Conservation (phyloP, 2,113 vertebrate genomes). For the Perca fluviatilis region DNA sequence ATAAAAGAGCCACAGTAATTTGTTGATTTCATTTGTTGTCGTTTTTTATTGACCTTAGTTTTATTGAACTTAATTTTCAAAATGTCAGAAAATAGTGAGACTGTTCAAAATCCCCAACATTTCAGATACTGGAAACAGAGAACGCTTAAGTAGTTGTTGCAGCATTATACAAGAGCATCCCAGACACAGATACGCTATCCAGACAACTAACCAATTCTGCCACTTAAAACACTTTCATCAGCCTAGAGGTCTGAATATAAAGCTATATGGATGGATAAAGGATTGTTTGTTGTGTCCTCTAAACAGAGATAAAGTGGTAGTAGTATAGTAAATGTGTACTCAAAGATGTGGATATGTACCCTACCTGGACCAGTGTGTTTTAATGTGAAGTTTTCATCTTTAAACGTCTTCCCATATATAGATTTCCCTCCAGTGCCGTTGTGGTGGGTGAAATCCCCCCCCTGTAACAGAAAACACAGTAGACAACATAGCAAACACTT, state of each 20-base stretch:
- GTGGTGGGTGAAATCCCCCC: conserved; percentile 94
- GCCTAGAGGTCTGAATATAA: too few species aligned
- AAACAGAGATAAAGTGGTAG: background rate
- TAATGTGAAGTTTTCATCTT: conserved; percentile 94
- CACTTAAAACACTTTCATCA: too few species aligned
- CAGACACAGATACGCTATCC: background rate
- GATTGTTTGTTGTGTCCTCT: background rate
- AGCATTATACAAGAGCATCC: background rate
- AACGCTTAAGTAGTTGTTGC: background rate
- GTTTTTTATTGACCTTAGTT: background rate
- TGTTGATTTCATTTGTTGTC: background rate
- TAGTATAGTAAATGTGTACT: background rate
- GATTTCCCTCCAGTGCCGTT: conserved; percentile 97
- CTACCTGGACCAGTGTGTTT: conserved; percentile 92
- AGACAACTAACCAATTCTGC: background rate
- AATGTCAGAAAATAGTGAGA: background rate
- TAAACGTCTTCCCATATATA: conserved; percentile 94
- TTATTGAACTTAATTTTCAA: background rate
- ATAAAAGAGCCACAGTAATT: background rate
- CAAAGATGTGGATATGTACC: background rate
- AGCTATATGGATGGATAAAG: background rate
- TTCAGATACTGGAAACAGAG: too few species aligned
- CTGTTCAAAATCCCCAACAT: background rate
- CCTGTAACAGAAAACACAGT: conserved; percentile 80
- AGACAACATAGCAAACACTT: background rate